phyloP scores from a whole-genome alignment of 2,888 invertebrate species.

The Noctua comes region DNA sequence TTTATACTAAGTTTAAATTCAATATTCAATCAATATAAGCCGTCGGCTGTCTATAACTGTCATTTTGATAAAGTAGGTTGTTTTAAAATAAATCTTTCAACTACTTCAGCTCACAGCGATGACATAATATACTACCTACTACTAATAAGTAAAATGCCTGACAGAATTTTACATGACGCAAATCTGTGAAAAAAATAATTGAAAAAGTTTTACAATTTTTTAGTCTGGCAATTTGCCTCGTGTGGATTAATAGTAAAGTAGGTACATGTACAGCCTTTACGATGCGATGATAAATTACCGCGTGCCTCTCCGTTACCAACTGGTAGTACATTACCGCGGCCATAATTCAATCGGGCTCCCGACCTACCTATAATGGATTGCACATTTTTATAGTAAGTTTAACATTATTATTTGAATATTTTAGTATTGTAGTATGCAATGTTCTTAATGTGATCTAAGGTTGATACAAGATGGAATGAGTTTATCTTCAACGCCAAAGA shows the following conservation, averaged over 20 bases:
- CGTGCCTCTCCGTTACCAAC: slow-evolving; percentile 40
- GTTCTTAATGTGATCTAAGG: not conserved
- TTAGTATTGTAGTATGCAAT: not conserved
- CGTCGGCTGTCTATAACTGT: not conserved
- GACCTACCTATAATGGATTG: slow-evolving; percentile 35
- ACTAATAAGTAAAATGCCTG: too few species aligned
- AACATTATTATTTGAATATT: not conserved
- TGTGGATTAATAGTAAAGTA: slow-evolving; percentile 25
- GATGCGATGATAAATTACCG: slow-evolving; percentile 53
- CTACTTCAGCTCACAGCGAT: not conserved
- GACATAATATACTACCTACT: not conserved
- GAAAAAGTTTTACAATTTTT: slow-evolving; percentile 6
- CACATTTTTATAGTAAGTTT: slow-evolving; percentile 32
- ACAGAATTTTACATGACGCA: not conserved
- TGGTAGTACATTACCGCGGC: slow-evolving; percentile 42
- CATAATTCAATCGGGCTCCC: slow-evolving; percentile 55
- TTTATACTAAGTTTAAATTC: slow-evolving; percentile 1
- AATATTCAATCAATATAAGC: slow-evolving; percentile 5
- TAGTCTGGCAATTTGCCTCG: slow-evolving; percentile 28
- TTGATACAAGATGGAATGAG: not conserved
- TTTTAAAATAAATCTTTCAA: slow-evolving; percentile 13
- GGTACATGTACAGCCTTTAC: slow-evolving; percentile 5
- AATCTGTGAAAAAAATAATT: slow-evolving; percentile 7
- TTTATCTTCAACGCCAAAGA: not conserved
- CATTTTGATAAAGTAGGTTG: not conserved